Evolutionary conservation across 2,888 invertebrate genomes (phyloP).

Genomic region (Latheticus oryzae): DNA sequence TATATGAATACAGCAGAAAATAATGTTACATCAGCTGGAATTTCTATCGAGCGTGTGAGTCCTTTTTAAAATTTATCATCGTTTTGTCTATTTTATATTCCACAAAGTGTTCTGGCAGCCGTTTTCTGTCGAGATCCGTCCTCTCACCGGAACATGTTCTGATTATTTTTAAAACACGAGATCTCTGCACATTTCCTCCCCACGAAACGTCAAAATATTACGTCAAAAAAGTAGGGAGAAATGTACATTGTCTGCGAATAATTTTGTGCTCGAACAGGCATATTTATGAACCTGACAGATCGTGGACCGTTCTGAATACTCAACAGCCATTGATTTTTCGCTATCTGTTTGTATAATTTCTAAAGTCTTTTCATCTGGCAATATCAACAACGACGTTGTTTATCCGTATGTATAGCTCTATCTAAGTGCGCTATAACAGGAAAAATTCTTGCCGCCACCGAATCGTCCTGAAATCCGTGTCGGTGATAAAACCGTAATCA

Average conservation of each 20-base stretch:
- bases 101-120: conserved; percentile 33
- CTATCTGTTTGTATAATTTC: no score
- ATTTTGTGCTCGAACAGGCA: no score
- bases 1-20: conserved; percentile 27
- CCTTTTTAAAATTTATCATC: conserved; percentile 34
- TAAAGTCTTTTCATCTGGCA: no score
- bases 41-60: conserved; percentile 29
- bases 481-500: conserved; percentile 34
- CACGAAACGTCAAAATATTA: no score
- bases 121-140: conserved; percentile 25
- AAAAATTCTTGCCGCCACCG: conserved; percentile 28
- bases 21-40: conserved; percentile 32
- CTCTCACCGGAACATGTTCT: conserved; percentile 31
- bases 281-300: no score
- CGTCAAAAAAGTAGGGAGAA: no score
- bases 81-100: conserved; percentile 36
- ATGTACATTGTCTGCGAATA: no score
- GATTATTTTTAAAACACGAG: conserved; percentile 28
- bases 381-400: no score
- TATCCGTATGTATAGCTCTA: conserved; percentile 21
- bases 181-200: conserved; percentile 12
- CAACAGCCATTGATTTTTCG: no score
- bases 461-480: conserved; percentile 34
- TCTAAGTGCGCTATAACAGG: conserved; percentile 22
- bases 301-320: no score